Conservation (phyloP, 2,797 vertebrate genomes). For the Oceanodroma leucorhoa region DNA sequence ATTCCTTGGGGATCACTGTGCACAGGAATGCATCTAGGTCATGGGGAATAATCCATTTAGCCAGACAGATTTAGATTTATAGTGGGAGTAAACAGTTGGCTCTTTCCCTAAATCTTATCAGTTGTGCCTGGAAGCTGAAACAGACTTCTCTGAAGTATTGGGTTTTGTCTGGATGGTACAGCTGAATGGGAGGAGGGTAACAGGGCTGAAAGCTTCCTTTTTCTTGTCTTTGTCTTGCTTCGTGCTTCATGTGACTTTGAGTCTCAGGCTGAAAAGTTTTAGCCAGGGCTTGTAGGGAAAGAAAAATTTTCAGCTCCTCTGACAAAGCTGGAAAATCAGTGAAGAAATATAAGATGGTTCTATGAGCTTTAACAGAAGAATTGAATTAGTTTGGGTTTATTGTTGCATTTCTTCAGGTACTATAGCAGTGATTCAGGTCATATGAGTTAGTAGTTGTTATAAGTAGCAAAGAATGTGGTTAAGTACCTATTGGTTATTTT, state of each 20-base stretch:
- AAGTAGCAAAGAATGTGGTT: neutral
- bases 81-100: neutral
- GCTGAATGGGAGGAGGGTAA: neutral
- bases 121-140: neutral
- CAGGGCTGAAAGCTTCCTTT: neutral
- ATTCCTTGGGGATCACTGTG: constrained; percentile 45
- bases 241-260: neutral
- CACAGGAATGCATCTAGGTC: constrained; percentile 13
- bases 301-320: neutral
- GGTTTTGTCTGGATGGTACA: neutral
- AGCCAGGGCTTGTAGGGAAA: neutral
- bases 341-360: neutral
- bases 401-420: neutral
- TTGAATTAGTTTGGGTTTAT: neutral
- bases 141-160: neutral
- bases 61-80: constrained; percentile 10
- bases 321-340: neutral
- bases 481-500: neutral
- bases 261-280: neutral
- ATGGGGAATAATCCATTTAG: neutral
- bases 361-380: neutral
- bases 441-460: neutral
- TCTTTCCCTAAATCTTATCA: neutral
- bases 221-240: neutral
- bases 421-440: neutral